A percentile compares a stretch with the other conserved stretches of the same genome.
Conservation (phyloP, 2,113 vertebrate species). For the Rhea pennata region DNA sequence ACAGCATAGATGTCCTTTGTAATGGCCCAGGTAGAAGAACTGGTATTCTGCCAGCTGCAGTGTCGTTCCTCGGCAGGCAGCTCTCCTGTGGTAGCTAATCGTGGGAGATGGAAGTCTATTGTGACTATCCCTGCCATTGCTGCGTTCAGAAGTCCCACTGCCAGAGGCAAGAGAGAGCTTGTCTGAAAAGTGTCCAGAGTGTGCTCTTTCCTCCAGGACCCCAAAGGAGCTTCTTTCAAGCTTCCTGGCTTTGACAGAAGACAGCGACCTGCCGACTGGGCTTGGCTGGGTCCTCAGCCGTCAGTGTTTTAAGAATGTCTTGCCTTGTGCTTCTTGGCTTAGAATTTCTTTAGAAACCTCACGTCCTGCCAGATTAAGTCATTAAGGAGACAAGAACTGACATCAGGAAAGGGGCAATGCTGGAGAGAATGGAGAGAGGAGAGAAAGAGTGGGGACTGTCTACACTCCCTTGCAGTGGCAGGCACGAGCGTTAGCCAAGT, state of each 20-base stretch:
- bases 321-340: background rate
- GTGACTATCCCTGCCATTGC: background rate
- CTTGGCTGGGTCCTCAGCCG: background rate
- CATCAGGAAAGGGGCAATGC: background rate
- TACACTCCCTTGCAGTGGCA: constrained; percentile 13
- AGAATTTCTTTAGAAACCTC: background rate
- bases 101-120: background rate
- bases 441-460: constrained; percentile 25
- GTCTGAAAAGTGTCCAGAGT: background rate
- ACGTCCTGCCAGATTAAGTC: background rate
- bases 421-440: background rate
- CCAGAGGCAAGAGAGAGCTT: background rate
- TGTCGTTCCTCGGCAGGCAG: background rate
- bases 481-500: constrained; percentile 53
- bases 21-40: background rate
- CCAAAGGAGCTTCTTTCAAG: background rate
- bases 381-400: background rate
- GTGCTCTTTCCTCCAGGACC: background rate
- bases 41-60: background rate
- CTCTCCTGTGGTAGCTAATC: background rate
- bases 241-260: background rate
- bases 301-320: background rate
- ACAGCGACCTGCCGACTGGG: background rate
- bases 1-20: background rate
- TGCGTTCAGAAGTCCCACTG: background rate